Evolutionary conservation across 2,113 vertebrate genomes (phyloP).

Genomic region (Sphyrna mokarran): DNA sequence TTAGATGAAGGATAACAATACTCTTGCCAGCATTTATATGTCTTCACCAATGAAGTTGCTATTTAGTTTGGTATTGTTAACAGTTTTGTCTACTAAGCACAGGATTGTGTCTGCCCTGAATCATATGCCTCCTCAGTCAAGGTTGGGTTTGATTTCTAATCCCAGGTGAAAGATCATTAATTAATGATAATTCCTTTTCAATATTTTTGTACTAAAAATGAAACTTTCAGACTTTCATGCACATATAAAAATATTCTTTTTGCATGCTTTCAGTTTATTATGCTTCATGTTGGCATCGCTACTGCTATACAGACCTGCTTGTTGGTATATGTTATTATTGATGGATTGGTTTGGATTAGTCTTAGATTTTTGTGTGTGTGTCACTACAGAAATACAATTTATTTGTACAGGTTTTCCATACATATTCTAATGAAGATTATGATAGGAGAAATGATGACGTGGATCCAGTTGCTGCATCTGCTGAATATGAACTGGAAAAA

Average conservation of each 20-base stretch:
- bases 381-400: conserved; percentile 15
- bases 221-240: not conserved
- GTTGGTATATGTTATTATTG: not conserved
- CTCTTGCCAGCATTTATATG: not conserved
- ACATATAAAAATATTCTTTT: not conserved
- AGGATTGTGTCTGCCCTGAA: not conserved
- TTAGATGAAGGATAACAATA: not conserved
- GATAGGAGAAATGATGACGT: conserved; percentile 93
- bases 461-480: conserved; percentile 92
- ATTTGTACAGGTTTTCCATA: conserved; percentile 81
- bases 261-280: not conserved
- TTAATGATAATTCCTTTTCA: not conserved
- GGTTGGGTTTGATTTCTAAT: not conserved
- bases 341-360: not conserved
- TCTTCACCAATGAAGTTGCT: not conserved
- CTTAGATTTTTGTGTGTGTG: not conserved
- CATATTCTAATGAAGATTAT: conserved; percentile 95
- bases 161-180: not conserved
- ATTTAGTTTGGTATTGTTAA: not conserved
- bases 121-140: not conserved
- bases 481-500: conserved; percentile 95
- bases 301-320: not conserved
- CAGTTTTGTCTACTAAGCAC: not conserved
- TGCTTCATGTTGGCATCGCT: not conserved
- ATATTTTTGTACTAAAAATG: not conserved